phyloP scores from a whole-genome alignment of 2,113 vertebrate genomes.

The Patagioenas fasciata region DNA sequence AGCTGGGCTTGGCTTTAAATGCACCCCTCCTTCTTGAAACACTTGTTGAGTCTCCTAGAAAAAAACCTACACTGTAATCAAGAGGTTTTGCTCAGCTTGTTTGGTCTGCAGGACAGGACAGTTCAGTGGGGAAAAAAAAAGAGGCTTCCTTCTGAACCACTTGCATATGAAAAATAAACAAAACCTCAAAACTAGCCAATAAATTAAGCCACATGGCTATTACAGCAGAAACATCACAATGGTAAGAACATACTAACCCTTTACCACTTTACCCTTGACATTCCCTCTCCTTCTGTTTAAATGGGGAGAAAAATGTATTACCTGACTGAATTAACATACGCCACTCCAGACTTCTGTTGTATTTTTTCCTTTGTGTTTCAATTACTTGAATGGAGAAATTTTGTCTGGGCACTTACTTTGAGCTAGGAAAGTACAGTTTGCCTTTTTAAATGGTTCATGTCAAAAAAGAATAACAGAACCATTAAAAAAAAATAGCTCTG shows the following conservation, averaged over 20 bases:
- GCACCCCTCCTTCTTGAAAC: not conserved
- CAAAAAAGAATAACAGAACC: not conserved
- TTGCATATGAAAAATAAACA: not conserved
- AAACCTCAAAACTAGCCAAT: not conserved
- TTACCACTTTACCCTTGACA: not conserved
- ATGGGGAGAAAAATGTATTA: not conserved
- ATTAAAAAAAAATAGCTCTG: slow-evolving; percentile 7
- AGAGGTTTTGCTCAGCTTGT: not conserved
- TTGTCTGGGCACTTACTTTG: not conserved
- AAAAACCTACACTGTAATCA: not conserved
- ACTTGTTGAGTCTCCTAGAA: not conserved
- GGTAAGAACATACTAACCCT: not conserved
- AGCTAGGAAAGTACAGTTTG: not conserved
- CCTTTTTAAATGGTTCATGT: slow-evolving; percentile 20
- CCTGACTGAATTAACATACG: not conserved
- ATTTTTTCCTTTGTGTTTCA: not conserved
- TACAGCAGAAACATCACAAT: not conserved
- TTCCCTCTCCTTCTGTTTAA: not conserved
- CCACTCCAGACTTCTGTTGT: not conserved
- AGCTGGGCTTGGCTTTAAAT: not conserved
- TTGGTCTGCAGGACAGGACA: not conserved
- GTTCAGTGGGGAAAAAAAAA: not conserved
- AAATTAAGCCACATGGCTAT: not conserved
- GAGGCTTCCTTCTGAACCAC: not conserved
- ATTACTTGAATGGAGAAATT: not conserved